Base-by-base conservation (phyloP, 2,888 invertebrate genomes). In the Trachelus stipa region DNA sequence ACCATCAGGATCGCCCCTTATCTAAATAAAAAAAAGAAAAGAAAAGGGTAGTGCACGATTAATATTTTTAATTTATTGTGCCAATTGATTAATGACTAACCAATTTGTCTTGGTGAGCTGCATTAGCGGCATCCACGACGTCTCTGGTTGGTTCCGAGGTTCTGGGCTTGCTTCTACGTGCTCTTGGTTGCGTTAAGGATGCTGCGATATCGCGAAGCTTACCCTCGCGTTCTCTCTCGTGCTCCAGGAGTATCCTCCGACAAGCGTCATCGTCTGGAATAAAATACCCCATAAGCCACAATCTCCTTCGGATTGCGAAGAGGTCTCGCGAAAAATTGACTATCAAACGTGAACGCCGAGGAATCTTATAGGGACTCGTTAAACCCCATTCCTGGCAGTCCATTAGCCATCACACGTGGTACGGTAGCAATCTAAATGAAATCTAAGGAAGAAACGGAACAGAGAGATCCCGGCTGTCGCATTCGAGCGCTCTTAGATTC, bases 131-230 rank as follows among this genome's bases (percentile, higher is more conserved):
- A 77, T 91, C 91, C 12, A 90, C 90, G 69, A 90, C 89, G 80
- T 90, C 90, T 74, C 89, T 87, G 71, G 91, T 87, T 74, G 90
- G 85, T 86, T 90, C 88, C 79, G 91, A 84, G 81, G 88, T 82
- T 87, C 91, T 89, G 30, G 91, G 88, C 79, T 92, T 92, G 77
- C 87, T 91, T 84, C 90, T 88, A 74, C 88, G 84, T 85, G 86
- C 84, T 79, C 88, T 88, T 34, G 96, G 96, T 87, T 95, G 93
- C 15, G 97, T 97, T 84, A 97, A 93, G 31, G 96, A 96, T 76
- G 96, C 96, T 4, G 97, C 96, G 85, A 97, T 96, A 90, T 97
- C 96, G 83, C 96, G 94, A 82, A 97, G 93, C 88, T 96, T 95
- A 87, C 96, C 96, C 88, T 95, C 94, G 35, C 95, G 93, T 80